Percentiles rank a stretch among this genome's conserved stretches.
Conservation (phyloP, 2,113 vertebrate genomes). For the Abramis brama region DNA sequence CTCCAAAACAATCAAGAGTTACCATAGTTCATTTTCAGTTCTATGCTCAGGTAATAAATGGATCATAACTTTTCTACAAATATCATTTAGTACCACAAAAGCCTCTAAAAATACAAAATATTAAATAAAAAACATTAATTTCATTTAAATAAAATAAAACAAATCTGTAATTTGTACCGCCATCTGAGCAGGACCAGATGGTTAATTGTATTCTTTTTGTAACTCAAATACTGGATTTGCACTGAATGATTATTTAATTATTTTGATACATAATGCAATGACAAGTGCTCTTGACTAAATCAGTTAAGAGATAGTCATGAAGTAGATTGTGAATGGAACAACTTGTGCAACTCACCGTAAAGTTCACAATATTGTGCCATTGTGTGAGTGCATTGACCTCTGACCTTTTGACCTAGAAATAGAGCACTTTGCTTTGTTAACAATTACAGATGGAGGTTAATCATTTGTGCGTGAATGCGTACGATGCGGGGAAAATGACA, state of each 20-base stretch:
- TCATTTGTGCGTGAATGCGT: not conserved
- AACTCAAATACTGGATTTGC: not conserved
- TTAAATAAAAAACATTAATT: too few species aligned
- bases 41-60: too few species aligned
- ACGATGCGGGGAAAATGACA: not conserved
- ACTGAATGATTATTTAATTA: not conserved
- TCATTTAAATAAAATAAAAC: too few species aligned
- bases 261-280: not conserved
- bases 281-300: not conserved
- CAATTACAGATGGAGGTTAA: not conserved
- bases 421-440: conserved; percentile 24
- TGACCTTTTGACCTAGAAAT: conserved; percentile 26
- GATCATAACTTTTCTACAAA: too few species aligned
- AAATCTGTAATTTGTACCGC: too few species aligned
- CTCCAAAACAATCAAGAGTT: too few species aligned
- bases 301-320: not conserved
- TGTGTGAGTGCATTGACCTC: conserved; percentile 5
- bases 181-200: too few species aligned
- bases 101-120: too few species aligned
- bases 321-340: not conserved
- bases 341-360: conserved; percentile 10
- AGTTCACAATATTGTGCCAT: not conserved
- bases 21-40: too few species aligned
- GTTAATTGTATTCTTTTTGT: not conserved
- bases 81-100: too few species aligned